Percentiles rank a stretch among this genome's conserved stretches.
Evolutionary conservation across 2,113 vertebrate genomes (phyloP).

Genomic region (Hipposideros armiger): DNA sequence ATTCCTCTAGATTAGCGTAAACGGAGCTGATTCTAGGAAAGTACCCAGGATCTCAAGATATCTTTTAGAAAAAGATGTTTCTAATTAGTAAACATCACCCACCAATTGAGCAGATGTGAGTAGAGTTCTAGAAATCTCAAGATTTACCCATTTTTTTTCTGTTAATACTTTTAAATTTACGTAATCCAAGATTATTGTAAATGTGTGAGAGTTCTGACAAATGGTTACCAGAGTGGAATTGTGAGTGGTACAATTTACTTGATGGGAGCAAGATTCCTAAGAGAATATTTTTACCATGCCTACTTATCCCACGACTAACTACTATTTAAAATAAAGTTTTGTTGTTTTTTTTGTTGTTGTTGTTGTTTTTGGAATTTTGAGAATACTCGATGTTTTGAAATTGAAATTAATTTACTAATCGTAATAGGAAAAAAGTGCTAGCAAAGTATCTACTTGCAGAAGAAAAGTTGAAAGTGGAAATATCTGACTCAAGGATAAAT

Average conservation of each 20-base stretch:
- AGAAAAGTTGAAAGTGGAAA: conserved; percentile 56
- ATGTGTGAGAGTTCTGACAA: not conserved
- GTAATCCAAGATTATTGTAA: not conserved
- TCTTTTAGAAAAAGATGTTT: not conserved
- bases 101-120: not conserved
- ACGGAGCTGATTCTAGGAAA: not conserved
- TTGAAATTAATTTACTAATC: conserved; percentile 57
- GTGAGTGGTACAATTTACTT: conserved; percentile 22
- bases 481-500: conserved; percentile 63
- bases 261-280: not conserved
- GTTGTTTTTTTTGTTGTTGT: not conserved
- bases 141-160: not conserved
- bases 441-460: not conserved
- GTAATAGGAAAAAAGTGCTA: not conserved
- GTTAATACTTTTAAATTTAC: not conserved
- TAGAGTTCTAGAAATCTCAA: conserved; percentile 41
- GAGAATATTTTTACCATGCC: not conserved
- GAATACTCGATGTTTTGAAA: conserved; percentile 8
- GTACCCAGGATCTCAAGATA: not conserved
- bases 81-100: not conserved
- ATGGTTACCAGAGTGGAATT: not conserved
- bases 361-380: not conserved
- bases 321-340: not conserved
- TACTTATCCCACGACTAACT: not conserved
- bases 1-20: not conserved